Evolutionary conservation across 2,113 vertebrate species (phyloP).

Genomic region (Calypte anna): DNA sequence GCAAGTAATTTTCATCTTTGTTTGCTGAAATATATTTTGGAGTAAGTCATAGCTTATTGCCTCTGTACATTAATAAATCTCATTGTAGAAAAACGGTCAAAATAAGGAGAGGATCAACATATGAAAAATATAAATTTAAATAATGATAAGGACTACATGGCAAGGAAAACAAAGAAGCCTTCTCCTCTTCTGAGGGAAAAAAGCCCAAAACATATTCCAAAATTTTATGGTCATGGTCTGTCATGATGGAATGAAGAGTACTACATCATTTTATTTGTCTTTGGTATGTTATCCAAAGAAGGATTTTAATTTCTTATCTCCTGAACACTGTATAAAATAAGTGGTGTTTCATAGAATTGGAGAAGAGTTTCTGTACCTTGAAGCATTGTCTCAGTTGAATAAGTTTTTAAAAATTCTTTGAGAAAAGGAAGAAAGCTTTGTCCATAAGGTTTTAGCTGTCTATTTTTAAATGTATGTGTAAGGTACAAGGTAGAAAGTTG

Average conservation of each 20-base stretch:
- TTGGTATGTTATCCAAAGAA: not conserved
- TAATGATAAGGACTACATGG: not conserved
- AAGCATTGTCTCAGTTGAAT: not conserved
- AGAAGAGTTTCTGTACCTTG: not conserved
- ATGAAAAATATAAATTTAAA: not conserved
- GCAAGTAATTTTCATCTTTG: not conserved
- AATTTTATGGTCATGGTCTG: not conserved
- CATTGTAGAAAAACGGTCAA: not conserved
- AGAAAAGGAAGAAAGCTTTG: not conserved
- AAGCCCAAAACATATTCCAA: not conserved
- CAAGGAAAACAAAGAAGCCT: not conserved
- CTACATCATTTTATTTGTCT: not conserved
- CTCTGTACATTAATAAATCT: not conserved
- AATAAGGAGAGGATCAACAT: not conserved
- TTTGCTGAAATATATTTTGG: not conserved
- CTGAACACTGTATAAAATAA: not conserved
- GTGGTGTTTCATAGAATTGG: not conserved
- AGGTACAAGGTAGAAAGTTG: not conserved
- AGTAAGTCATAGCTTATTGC: not conserved
- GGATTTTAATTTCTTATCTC: not conserved
- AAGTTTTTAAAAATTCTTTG: not conserved
- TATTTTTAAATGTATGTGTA: not conserved
- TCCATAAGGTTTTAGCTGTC: not conserved
- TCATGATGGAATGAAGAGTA: not conserved
- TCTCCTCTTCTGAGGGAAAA: not conserved